Evolutionary conservation across 37 sponge, comb jelly and placozoan species (phyloP).

Genomic region (Amphimedon queenslandica): DNA sequence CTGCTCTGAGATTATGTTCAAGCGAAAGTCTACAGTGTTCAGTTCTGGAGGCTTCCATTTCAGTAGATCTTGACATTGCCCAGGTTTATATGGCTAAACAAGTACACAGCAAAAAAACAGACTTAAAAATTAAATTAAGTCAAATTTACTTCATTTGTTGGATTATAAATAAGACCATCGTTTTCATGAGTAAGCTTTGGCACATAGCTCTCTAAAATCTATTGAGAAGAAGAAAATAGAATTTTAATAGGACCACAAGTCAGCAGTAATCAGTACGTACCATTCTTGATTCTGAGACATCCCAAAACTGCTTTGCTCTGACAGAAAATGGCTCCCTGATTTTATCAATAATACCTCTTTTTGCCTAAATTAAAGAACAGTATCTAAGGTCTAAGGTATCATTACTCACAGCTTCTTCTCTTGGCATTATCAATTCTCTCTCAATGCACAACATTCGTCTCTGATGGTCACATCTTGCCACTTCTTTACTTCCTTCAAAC

Average conservation of each 20-base stretch:
- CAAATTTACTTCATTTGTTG: slow-evolving; percentile 61
- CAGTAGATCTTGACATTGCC: slow-evolving; percentile 64
- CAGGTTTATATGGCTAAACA: slow-evolving; percentile 72
- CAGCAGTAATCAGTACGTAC: too few relatives aligned
- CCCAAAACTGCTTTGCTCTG: slow-evolving; percentile 82
- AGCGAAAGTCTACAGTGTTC: slow-evolving; percentile 90
- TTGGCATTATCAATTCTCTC: slow-evolving; percentile 80
- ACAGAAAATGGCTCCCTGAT: slow-evolving; percentile 80
- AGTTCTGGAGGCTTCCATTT: slow-evolving; percentile 97
- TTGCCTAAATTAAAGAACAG: slow-evolving; percentile 22
- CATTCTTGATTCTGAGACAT: slow-evolving; percentile 50
- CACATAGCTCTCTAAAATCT: slow-evolving; percentile 75
- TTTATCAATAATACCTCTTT: slow-evolving; percentile 51
- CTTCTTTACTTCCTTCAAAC: slow-evolving; percentile 61
- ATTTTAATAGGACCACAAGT: too few relatives aligned
- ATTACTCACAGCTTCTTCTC: slow-evolving; percentile 73
- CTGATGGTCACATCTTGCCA: slow-evolving; percentile 61
- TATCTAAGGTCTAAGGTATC: background rate
- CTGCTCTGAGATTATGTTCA: slow-evolving; percentile 58
- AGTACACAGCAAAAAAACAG: background rate
- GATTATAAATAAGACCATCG: slow-evolving; percentile 92
- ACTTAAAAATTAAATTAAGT: background rate
- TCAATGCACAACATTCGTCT: slow-evolving; percentile 59
- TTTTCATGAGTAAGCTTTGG: slow-evolving; percentile 79
- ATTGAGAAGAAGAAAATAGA: background rate